Conservation (phyloP, 1,140 invertebrate species). For the Drosophila bocki region DNA sequence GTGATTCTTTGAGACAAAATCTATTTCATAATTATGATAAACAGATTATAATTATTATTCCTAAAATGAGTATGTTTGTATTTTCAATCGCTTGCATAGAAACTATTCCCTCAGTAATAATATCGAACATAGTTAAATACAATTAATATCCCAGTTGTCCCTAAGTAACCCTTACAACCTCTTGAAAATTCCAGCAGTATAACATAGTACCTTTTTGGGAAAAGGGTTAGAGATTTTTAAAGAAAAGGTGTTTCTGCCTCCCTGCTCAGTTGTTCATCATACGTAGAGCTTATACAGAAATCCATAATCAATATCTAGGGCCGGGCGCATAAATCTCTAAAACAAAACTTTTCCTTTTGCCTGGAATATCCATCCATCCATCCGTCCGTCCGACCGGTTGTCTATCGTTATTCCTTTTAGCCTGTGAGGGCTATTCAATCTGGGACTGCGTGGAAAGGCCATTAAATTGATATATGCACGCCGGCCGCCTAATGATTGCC, state of each 20-base stretch:
- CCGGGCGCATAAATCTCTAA: constrained; percentile 43
- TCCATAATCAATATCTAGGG: constrained; percentile 40
- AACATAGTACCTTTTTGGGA: too few species aligned
- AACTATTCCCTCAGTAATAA: neutral
- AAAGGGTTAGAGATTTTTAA: neutral
- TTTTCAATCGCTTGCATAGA: neutral
- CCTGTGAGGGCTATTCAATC: constrained; percentile 58
- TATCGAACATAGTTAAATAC: neutral
- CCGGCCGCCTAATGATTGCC: constrained; percentile 79
- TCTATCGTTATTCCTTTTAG: constrained; percentile 28
- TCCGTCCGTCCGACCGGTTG: constrained; percentile 17
- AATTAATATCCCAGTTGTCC: neutral
- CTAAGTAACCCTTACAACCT: neutral
- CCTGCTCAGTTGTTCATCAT: constrained; percentile 3
- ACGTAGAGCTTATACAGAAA: constrained; percentile 4
- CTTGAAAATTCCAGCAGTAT: too few species aligned
- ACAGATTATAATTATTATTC: neutral
- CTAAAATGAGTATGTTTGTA: too few species aligned
- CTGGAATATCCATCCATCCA: constrained; percentile 2
- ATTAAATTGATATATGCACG: constrained; percentile 80
- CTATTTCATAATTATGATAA: neutral
- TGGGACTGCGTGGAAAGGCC: constrained; percentile 70
- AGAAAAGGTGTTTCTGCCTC: neutral
- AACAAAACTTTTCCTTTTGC: constrained; percentile 28
- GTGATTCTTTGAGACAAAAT: neutral